Evolutionary conservation across 2,888 invertebrate species (phyloP), one percentile per base, ranked within the genome.

Genomic region (Willowsia nigromaculata): DNA sequence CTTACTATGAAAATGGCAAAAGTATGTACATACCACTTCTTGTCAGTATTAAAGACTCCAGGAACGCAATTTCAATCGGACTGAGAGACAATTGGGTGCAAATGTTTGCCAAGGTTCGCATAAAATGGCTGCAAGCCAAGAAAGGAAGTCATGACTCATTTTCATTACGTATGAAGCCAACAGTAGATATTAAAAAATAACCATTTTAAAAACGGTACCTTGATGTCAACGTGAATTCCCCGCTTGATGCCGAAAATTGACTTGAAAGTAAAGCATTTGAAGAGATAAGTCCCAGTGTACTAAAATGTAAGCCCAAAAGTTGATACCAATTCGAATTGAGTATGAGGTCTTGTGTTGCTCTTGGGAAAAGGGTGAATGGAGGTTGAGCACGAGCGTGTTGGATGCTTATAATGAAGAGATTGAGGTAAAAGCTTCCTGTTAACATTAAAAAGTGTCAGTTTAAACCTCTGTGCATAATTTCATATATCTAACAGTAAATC

Each of bases 321-420:
- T 93, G 93, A 76, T 87, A 90, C 93, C 93, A 93, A 30, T 81
- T 80, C 18, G 50, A 53, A 0, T 83, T 71, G 22, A 93, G 76
- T 18, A 92, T 90, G 1, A 40, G 13, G 74, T 93, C 90, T 87
- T 93, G 93, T 2, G 90, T 82, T n/a, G 50, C 7, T 87, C 90
- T 91, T 0, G 89, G 74, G n/a, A 92, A 83, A 40, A 91, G 85
- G 1, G 90, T 86, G 86, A 93, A 92, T 43, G 93, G 92, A 15
- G 92, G 91, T 80, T 92, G 93, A 53, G 90, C 84, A 59, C 93
- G 47, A 5, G 92, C 93, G 62, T 91, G 91, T 62, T 92, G 91
- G 13, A 92, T 81, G 33, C 91, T 92, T 27, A 93, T 56, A 25
- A 91, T 92, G 22, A 92, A 84, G 9, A 93, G 83, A 83, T 92